phyloP scores from a whole-genome alignment of 2,113 vertebrate genomes.

The Platichthys stellatus region DNA sequence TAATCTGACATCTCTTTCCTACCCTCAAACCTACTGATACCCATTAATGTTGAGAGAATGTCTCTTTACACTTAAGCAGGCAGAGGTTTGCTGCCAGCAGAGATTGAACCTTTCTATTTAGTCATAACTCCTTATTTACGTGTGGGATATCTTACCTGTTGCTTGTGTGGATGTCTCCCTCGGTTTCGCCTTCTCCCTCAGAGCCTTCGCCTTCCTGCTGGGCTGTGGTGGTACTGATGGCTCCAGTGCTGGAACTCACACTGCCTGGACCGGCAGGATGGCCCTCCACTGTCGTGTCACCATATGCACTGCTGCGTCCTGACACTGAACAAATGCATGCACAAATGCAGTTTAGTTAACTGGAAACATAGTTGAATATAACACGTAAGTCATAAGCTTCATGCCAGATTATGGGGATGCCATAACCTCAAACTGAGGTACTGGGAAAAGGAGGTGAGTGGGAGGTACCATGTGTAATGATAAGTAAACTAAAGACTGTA shows the following conservation, averaged over 20 bases:
- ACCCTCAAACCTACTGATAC: background rate
- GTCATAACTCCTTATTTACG: background rate
- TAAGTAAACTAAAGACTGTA: background rate
- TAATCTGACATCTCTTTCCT: background rate
- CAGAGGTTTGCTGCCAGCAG: background rate
- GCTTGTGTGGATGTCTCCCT: constrained; percentile 94
- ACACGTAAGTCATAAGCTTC: background rate
- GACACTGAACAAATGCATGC: constrained; percentile 84
- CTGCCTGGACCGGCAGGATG: constrained; percentile 95
- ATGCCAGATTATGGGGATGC: background rate
- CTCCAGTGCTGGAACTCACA: constrained; percentile 96
- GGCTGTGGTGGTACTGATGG: constrained; percentile 95
- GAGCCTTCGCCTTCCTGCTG: constrained; percentile 98
- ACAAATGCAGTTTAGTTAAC: constrained; percentile 3
- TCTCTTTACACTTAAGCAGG: background rate
- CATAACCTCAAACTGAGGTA: background rate
- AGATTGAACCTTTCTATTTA: background rate
- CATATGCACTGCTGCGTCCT: constrained; percentile 96
- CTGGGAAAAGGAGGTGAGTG: background rate
- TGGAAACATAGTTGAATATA: background rate
- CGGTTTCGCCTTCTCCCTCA: constrained; percentile 92
- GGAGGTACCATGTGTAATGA: background rate
- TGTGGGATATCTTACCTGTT: constrained; percentile 85
- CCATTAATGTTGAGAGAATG: background rate
- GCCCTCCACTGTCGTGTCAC: constrained; percentile 91